Evolutionary conservation across 37 sponge, comb jelly and placozoan genomes (phyloP), one percentile per base, ranked within the genome.

Genomic region (Sycon ciliatum): DNA sequence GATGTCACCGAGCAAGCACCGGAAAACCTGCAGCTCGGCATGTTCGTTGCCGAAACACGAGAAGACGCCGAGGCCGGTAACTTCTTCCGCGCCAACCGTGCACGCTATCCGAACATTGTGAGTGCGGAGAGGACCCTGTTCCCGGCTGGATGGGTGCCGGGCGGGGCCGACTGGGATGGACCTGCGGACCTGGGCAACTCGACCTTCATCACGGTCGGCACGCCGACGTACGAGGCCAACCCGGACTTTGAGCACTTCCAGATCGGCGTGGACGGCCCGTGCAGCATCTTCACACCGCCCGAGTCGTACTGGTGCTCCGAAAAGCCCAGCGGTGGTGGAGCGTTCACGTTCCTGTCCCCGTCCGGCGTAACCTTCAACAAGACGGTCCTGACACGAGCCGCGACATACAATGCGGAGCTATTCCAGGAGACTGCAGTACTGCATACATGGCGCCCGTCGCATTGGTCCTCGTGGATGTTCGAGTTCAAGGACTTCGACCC

Each of bases 261-360:
- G 32, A 27, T 85, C 0, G 86, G 82, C 0, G 80, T 85, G 52
- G 78, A 69, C 31, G 86, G 86, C 2, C 57, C 78, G 4, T 70
- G 69, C 13, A 28, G 3, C 2, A 32, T 30, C 39, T 85, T 85
- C 67, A 67, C 75, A 36, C 86, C 86, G 9, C 86, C 86, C 36
- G 78, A 64, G 4, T 72, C 74, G 2, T 85, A 85, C 62, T 80
- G 82, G 86, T 70, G 86, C 13, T 32, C 36, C 1, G 72, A 56
- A 1, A 11, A 38, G 0, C 75, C 85, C 3, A 29, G 11, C 11
- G 82, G 74, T 18, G 86, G 86, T 22, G 74, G 70, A 36, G 81
- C 69, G 0, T 31, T 49, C 23, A 76, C 73, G 3, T 76, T 73
- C 22, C 57, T 32, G 27, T 54, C 57, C 1, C 54, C 63, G 3